These are phyloP conservation scores for Macropodus opercularis DNA, from an alignment of 2,797 vertebrate species.

Conservation along the genomic window DNA sequence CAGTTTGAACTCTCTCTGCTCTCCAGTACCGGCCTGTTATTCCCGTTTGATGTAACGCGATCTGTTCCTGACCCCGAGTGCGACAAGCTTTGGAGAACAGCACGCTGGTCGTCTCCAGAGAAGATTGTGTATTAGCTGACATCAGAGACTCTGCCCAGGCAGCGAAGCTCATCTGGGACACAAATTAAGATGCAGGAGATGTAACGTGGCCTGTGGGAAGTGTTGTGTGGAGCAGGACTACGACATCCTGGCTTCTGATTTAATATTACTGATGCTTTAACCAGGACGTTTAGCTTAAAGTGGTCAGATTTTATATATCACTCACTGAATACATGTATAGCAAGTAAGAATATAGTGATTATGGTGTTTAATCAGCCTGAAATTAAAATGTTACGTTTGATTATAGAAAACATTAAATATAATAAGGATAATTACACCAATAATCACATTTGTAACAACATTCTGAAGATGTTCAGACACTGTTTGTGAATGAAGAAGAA, in stretches of 20 bases:
- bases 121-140: constrained; percentile 8
- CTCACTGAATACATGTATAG: no score
- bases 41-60: constrained; percentile 25
- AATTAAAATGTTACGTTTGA: no score
- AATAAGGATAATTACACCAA: background rate
- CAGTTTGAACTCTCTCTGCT: background rate
- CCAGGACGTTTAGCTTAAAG: background rate
- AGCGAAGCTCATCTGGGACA: constrained; percentile 4
- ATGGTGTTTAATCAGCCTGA: background rate
- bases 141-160: background rate
- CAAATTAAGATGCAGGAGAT: constrained; percentile 11
- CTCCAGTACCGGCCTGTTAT: constrained; percentile 1
- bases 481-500: background rate
- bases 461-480: background rate
- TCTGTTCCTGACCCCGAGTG: constrained; percentile 14
- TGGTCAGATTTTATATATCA: no score
- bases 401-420: background rate
- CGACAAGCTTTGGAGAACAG: constrained; percentile 31
- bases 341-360: background rate
- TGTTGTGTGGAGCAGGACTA: background rate
- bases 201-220: background rate
- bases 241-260: background rate
- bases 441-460: background rate
- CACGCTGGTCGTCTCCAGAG: constrained; percentile 1
- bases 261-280: background rate